Evolutionary conservation across 2,113 vertebrate species (phyloP).

Genomic region (Charadrius vociferus): DNA sequence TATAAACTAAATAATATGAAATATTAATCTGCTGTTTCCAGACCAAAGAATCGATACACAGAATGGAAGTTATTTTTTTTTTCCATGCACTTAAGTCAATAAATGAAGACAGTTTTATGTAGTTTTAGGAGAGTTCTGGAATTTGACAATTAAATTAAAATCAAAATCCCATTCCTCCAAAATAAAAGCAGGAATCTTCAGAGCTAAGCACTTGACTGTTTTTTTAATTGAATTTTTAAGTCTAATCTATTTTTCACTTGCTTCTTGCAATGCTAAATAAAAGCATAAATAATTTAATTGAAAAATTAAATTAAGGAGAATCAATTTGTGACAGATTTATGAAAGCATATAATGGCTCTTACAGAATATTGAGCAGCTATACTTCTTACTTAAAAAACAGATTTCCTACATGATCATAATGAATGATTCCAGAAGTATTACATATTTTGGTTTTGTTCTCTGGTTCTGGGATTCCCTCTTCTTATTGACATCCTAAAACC

Average conservation of each 20-base stretch:
- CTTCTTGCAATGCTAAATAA: slow-evolving; percentile 17
- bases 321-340: slow-evolving; percentile 17
- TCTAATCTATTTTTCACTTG: neutral
- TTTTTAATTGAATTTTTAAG: neutral
- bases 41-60: slow-evolving; percentile 38
- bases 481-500: neutral
- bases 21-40: slow-evolving; percentile 48
- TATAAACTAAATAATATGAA: slow-evolving; percentile 52
- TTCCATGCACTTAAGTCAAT: neutral
- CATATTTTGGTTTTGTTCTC: neutral
- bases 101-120: slow-evolving; percentile 31
- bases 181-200: neutral
- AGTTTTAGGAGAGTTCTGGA: slow-evolving; percentile 18
- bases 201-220: neutral
- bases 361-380: neutral
- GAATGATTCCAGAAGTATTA: neutral
- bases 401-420: neutral
- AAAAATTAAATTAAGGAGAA: slow-evolving; percentile 33
- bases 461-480: neutral
- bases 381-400: neutral
- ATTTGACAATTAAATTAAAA: slow-evolving; percentile 5
- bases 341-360: neutral
- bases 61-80: slow-evolving; percentile 3
- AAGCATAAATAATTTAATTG: slow-evolving; percentile 8
- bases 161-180: neutral